Percentiles rank a stretch among this genome's conserved stretches.
Evolutionary conservation across 2,888 invertebrate species (phyloP).

Genomic region (Schizaphis graminum): DNA sequence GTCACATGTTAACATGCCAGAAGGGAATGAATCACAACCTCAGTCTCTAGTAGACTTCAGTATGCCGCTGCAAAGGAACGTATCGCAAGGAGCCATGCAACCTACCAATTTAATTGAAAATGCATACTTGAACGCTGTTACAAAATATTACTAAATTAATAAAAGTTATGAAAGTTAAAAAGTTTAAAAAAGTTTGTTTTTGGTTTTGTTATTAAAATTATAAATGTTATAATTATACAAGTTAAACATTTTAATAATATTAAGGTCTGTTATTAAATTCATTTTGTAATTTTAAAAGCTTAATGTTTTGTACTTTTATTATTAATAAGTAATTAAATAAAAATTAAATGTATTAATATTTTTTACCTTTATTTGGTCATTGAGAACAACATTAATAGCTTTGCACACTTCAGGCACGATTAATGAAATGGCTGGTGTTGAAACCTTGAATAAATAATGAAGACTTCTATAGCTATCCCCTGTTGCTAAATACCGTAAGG

Average conservation of each 20-base stretch:
- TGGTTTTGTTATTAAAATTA: conserved; percentile 28
- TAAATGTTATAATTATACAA: conserved; percentile 26
- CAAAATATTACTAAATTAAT: conserved; percentile 36
- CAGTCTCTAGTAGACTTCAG: not conserved
- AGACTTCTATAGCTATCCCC: conserved; percentile 57
- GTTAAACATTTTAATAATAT: not conserved
- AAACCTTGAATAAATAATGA: conserved; percentile 47
- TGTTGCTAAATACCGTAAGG: conserved; percentile 52
- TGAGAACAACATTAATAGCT: conserved; percentile 44
- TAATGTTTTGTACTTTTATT: not conserved
- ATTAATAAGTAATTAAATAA: conserved; percentile 38
- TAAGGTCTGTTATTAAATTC: not conserved
- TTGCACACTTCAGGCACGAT: conserved; percentile 47
- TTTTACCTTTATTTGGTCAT: conserved; percentile 39
- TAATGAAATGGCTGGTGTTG: conserved; percentile 50
- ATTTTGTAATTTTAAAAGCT: conserved; percentile 11
- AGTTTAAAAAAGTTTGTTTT: conserved; percentile 24
- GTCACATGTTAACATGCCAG: conserved; percentile 40
- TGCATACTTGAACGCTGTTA: conserved; percentile 35
- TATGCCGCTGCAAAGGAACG: conserved; percentile 26
- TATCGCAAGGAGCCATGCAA: conserved; percentile 47
- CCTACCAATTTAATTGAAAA: conserved; percentile 36
- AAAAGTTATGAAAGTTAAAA: not conserved
- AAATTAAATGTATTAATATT: conserved; percentile 14
- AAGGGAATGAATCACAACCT: conserved; percentile 22